Evolutionary conservation across 2,113 vertebrate genomes (phyloP), one percentile per base, ranked within the genome.

Genomic region (Turnix velox): DNA sequence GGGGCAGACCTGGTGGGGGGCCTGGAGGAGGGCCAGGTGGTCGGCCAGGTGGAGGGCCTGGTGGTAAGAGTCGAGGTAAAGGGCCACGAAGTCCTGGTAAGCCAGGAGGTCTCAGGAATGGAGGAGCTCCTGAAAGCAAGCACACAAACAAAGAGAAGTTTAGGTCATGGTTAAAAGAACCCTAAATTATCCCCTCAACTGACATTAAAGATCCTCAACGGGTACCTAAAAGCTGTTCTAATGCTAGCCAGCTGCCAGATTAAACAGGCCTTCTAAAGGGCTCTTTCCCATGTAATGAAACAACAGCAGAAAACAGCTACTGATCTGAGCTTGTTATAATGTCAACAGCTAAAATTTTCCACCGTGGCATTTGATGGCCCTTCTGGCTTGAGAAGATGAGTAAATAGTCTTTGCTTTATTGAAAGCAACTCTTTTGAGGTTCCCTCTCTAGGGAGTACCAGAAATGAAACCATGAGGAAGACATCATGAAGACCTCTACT

Each of bases 21-120:
- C 99, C 99, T 6, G 99, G 99, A 3, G 99, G 99, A 77, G 99
- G 99, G 18, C 99, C 99, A 4, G 99, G 99, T 2, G 99, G 99
- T 20, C 99, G 98, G 27, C 99, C 99, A 7, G 99, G 99, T 5
- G 99, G 99, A 35, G 99, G 99, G 14, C 99, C 99, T 2, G 99
- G 99, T 39, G 99, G 99, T 45, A 99, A 97, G 77, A 99, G 98
- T 27, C 99, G 98, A 39, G 99, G 99, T 92, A 99, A 97, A 52
- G 99, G 99, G 54, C 98, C 99, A 86, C 99, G 98, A 40, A 99
- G 95, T 11, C 98, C 99, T 59, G 99, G 99, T 93, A 99, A 98
- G 20, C 98, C 98, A 10, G 98, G 99, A 51, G 99, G 99, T 92
- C 99, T 99, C 95, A 99, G 92, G 97, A 99, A 99, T 0, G 99